Percentiles rank a stretch among this genome's conserved stretches.
Evolutionary conservation across 2,888 invertebrate species (phyloP).

Genomic region (Thysanoteuthis rhombus): DNA sequence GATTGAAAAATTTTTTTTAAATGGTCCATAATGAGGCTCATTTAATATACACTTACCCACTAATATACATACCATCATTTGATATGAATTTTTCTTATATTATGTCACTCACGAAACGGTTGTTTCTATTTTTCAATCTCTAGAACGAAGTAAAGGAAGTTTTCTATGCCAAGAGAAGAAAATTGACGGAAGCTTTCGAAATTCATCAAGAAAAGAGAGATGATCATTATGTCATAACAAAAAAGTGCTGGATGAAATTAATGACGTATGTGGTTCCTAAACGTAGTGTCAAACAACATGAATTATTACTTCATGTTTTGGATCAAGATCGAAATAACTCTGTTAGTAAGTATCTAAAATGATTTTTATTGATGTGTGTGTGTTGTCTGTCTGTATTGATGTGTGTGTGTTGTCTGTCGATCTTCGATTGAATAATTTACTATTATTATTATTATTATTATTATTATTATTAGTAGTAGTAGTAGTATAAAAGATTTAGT

Average conservation of each 20-base stretch:
- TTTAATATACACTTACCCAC: no score
- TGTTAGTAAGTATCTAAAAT: slow-evolving; percentile 47
- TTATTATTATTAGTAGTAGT: no score
- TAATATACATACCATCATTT: background rate
- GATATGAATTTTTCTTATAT: background rate
- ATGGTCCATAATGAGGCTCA: no score
- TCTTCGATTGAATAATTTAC: no score
- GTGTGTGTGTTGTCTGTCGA: no score
- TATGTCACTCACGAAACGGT: background rate
- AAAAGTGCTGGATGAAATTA: slow-evolving; percentile 61
- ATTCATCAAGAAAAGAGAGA: slow-evolving; percentile 55
- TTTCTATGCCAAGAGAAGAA: slow-evolving; percentile 65
- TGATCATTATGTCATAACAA: slow-evolving; percentile 54
- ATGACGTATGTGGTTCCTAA: slow-evolving; percentile 60
- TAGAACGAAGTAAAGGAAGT: slow-evolving; percentile 61
- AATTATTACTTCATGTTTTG: slow-evolving; percentile 67
- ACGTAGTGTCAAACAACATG: slow-evolving; percentile 55
- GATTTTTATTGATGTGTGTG: background rate
- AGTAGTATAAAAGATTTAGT: no score
- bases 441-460: no score
- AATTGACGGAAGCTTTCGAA: slow-evolving; percentile 67
- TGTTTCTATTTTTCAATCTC: background rate
- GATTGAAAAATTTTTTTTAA: no score
- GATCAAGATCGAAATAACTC: slow-evolving; percentile 62
- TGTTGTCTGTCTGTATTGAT: background rate